Evolutionary conservation across 1,140 invertebrate species (phyloP).

Genomic region (Orius insidiosus): DNA sequence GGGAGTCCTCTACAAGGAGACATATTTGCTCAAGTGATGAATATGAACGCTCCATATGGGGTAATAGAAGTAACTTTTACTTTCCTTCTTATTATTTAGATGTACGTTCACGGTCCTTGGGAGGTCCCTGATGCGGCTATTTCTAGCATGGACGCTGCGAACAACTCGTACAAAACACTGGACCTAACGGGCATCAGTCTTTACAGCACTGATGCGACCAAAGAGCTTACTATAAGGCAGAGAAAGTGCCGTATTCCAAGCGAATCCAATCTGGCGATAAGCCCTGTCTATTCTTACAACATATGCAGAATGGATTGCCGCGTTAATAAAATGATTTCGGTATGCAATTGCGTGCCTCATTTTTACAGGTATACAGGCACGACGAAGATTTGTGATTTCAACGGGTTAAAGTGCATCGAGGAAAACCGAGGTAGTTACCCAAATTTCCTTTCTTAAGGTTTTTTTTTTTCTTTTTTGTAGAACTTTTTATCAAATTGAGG

Average conservation of each 20-base stretch:
- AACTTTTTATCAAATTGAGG: neutral
- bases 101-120: slow-evolving; percentile 35
- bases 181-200: slow-evolving; percentile 20
- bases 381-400: slow-evolving; percentile 7
- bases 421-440: slow-evolving; percentile 12
- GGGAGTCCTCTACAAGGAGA: slow-evolving; percentile 49
- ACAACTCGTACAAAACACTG: slow-evolving; percentile 26
- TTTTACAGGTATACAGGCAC: slow-evolving; percentile 32
- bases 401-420: slow-evolving; percentile 8
- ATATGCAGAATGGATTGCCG: slow-evolving; percentile 47
- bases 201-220: neutral
- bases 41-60: slow-evolving; percentile 41
- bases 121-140: slow-evolving; percentile 38
- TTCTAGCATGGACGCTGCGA: slow-evolving; percentile 29
- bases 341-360: slow-evolving; percentile 44
- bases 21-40: slow-evolving; percentile 49
- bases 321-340: slow-evolving; percentile 32
- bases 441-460: slow-evolving; percentile 8
- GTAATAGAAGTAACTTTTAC: slow-evolving; percentile 24
- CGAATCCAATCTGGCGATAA: slow-evolving; percentile 39
- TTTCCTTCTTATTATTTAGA: slow-evolving; percentile 22
- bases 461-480: slow-evolving; percentile 7
- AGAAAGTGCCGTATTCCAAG: slow-evolving; percentile 41
- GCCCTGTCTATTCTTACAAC: slow-evolving; percentile 42
- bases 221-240: slow-evolving; percentile 33